Conservation (phyloP, 1,140 invertebrate species). For the Antheraea mylitta region DNA sequence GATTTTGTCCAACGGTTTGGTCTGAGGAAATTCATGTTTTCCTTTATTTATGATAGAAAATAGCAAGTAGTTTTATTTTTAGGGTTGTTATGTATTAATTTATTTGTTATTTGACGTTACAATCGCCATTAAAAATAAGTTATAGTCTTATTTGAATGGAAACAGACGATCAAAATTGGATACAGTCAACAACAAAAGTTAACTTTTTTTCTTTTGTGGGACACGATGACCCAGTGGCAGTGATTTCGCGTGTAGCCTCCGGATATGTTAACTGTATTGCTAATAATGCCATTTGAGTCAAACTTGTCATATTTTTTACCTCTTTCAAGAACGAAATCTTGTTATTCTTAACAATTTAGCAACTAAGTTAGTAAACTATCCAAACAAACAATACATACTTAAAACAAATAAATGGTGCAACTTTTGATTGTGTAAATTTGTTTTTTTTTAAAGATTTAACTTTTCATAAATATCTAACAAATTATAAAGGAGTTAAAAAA, state of each 20-base stretch:
- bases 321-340: neutral
- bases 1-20: slow-evolving; percentile 28
- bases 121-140: neutral
- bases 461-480: too few species aligned
- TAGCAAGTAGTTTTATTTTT: slow-evolving; percentile 13
- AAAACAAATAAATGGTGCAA: neutral
- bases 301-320: slow-evolving; percentile 7
- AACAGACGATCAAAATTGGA: slow-evolving; percentile 13
- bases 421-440: neutral
- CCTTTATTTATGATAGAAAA: slow-evolving; percentile 58
- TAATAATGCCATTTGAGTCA: slow-evolving; percentile 10
- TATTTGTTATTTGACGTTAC: neutral
- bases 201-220: slow-evolving; percentile 24
- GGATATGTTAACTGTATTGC: slow-evolving; percentile 24
- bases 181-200: slow-evolving; percentile 3
- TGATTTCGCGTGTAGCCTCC: slow-evolving; percentile 32
- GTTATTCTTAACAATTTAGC: neutral
- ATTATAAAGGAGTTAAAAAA: too few species aligned
- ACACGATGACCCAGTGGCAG: slow-evolving; percentile 28
- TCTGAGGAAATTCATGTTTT: slow-evolving; percentile 59
- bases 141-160: slow-evolving; percentile 5
- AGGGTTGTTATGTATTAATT: slow-evolving; percentile 26
- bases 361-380: neutral
- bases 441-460: too few species aligned
- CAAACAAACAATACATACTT: neutral